Evolutionary conservation across 2,888 invertebrate species (phyloP).

Genomic region (Mylabris sibirica): DNA sequence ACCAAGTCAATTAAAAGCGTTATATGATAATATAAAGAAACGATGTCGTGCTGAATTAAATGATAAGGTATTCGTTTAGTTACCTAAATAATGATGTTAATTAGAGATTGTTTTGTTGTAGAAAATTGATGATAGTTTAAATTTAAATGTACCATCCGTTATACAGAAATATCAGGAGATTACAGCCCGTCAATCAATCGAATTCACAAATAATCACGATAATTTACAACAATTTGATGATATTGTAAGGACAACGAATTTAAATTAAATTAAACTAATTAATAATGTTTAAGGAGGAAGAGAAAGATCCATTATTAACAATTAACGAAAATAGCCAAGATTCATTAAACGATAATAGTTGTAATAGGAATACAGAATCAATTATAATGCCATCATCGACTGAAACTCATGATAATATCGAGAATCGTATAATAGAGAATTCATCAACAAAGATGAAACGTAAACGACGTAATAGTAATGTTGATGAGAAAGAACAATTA

Average conservation of each 20-base stretch:
- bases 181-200: not conserved
- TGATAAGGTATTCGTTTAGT: not conserved
- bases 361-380: not conserved
- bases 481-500: slow-evolving; percentile 4
- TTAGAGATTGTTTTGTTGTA: not conserved
- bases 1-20: not conserved
- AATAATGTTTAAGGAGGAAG: not conserved
- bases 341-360: not conserved
- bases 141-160: not conserved
- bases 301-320: not conserved
- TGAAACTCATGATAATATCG: not conserved
- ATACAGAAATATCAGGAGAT: not conserved
- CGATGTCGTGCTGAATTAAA: not conserved
- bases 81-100: not conserved
- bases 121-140: not conserved
- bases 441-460: not conserved
- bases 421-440: not conserved
- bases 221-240: not conserved
- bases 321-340: not conserved
- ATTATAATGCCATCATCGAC: not conserved
- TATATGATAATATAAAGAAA: slow-evolving; percentile 2
- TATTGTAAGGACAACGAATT: not conserved
- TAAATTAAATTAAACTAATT: not conserved
- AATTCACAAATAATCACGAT: not conserved
- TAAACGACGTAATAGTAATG: not conserved